phyloP scores from a whole-genome alignment of 2,113 vertebrate species.

The Tretioscincus oriximinensis region DNA sequence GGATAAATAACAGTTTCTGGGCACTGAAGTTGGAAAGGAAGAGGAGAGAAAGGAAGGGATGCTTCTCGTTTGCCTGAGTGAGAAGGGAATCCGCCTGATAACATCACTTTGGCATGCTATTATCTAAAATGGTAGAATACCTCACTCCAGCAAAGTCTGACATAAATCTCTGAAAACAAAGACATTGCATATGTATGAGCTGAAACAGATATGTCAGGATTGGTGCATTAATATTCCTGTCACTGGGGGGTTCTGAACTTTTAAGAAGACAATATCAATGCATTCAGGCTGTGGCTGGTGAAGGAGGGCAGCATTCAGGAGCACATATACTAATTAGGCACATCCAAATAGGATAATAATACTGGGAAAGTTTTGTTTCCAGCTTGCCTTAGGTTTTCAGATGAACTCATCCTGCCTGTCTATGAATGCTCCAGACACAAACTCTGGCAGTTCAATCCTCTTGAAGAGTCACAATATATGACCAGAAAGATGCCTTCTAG shows the following conservation, averaged over 20 bases:
- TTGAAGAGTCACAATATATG: background rate
- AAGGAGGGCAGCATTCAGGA: slow-evolving; percentile 83
- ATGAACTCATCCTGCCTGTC: slow-evolving; percentile 11
- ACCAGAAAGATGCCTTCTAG: background rate
- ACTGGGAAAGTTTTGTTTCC: slow-evolving; percentile 28
- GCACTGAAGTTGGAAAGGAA: slow-evolving; percentile 62
- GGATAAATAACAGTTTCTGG: slow-evolving; percentile 78
- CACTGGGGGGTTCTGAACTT: slow-evolving; percentile 98
- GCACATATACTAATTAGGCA: slow-evolving; percentile 84
- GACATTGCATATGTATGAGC: slow-evolving; percentile 99
- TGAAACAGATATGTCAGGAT: slow-evolving; percentile 99
- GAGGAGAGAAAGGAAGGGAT: slow-evolving; percentile 60
- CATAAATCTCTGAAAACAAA: slow-evolving; percentile 99
- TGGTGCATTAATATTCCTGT: slow-evolving; percentile 99
- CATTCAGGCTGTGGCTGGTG: slow-evolving; percentile 91
- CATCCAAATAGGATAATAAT: slow-evolving; percentile 78
- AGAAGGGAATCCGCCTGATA: slow-evolving; percentile 87
- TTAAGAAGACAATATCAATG: slow-evolving; percentile 95
- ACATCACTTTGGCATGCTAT: slow-evolving; percentile 99
- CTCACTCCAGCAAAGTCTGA: slow-evolving; percentile 99
- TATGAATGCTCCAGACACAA: background rate
- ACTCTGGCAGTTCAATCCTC: background rate
- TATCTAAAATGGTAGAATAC: slow-evolving; percentile 99
- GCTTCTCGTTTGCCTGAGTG: slow-evolving; percentile 71
- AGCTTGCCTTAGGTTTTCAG: slow-evolving; percentile 22